Evolutionary conservation across 2,888 invertebrate species (phyloP), one percentile per base, ranked within the genome.

Genomic region (Chorisops tibialis): DNA sequence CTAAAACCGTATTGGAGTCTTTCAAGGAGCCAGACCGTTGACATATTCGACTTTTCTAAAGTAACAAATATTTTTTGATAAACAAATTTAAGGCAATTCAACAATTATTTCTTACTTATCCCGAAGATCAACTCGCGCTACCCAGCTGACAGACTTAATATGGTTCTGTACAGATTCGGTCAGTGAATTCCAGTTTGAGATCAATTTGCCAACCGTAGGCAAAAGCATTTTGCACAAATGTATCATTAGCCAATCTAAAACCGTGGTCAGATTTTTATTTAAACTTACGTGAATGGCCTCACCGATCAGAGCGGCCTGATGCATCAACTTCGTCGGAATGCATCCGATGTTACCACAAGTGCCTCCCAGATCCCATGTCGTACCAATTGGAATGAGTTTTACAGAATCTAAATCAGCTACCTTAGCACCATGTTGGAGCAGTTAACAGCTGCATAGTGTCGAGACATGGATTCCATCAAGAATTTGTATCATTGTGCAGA

Each of bases 321-420:
- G 98, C 95, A 98, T 96, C 64, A 98, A 80, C 76, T 98, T 98
- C 79, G 98, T 98, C 5, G 97, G 97, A 77, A 98, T 97, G 75
- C 96, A 97, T 35, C 97, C 97, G 5, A 97, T 97, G 80, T 96
- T 96, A 30, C 96, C 96, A 77, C 97, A 97, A 0, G 97, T 97
- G 37, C 97, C 97, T 47, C 97, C 97, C 2, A 97, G 82, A 48
- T 96, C 96, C 96, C 96, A 96, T 75, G 92, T 90, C 9, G 93
- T 89, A 63, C 96, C 96, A 68, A 81, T 79, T 0, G 93, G 92
- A 2, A 93, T 87, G 0, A 94, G 94, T 21, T 85, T 87, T 2
- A 94, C 94, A 75, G 81, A 94, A 80, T 94, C 94, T 66, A 94
- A 79, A 22, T 93, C 92, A 0, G 91, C 89, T 1, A 93, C 94